Evolutionary conservation across 2,113 vertebrate species (phyloP).

Genomic region (Sus scrofa): T2T-Sscrofa CM000829.6:52609501-52610000

Average conservation of each 20-base stretch:
- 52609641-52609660: too few species aligned
- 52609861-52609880: not conserved
- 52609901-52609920: not conserved
- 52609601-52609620: too few species aligned
- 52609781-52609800: not conserved
- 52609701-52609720: not conserved
- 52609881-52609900: not conserved
- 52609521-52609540: too few species aligned
- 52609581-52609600: too few species aligned
- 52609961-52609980: too few species aligned
- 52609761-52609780: not conserved
- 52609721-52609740: not conserved
- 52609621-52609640: too few species aligned
- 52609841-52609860: not conserved
- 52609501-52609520: too few species aligned
- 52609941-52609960: too few species aligned
- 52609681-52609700: not conserved
- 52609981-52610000: too few species aligned
- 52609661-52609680: too few species aligned
- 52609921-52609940: constrained; percentile 4
- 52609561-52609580: too few species aligned
- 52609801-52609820: not conserved
- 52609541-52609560: too few species aligned
- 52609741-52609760: not conserved
- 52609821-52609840: not conserved